Conservation (phyloP, 1,140 invertebrate genomes). For the Sycophila sp. region DNA sequence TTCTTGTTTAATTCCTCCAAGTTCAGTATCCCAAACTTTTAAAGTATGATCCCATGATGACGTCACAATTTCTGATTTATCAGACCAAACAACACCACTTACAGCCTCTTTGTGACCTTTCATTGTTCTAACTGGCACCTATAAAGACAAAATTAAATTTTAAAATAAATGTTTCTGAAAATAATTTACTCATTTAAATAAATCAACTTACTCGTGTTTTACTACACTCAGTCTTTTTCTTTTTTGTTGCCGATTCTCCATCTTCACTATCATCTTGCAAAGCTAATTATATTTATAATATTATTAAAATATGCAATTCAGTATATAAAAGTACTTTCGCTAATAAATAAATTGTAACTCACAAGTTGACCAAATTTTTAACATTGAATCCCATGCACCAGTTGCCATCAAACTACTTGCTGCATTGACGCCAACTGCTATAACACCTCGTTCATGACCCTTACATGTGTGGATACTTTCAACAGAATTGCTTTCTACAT, state of each 20-base stretch:
- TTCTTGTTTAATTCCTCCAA: conserved; percentile 83
- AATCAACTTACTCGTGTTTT: conserved; percentile 56
- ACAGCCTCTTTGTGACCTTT: conserved; percentile 93
- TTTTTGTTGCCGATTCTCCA: conserved; percentile 66
- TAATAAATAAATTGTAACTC: conserved; percentile 48
- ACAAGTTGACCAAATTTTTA: conserved; percentile 83
- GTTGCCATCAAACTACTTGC: conserved; percentile 80
- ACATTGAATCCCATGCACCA: conserved; percentile 89
- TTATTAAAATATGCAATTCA: conserved; percentile 46
- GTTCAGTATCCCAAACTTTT: conserved; percentile 92
- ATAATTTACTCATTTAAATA: too few species aligned
- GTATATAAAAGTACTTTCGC: conserved; percentile 14
- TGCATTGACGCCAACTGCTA: conserved; percentile 81
- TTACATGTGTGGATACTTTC: conserved; percentile 83
- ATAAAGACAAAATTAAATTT: conserved; percentile 38
- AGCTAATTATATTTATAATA: conserved; percentile 53
- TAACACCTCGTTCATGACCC: conserved; percentile 90
- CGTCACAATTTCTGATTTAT: conserved; percentile 79
- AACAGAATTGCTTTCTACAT: conserved; percentile 78
- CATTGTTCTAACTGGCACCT: conserved; percentile 88
- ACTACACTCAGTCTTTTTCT: conserved; percentile 56
- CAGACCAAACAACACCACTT: conserved; percentile 85
- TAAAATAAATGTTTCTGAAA: too few species aligned
- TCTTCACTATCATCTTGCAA: conserved; percentile 57
- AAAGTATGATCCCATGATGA: conserved; percentile 97